These are phyloP conservation scores for Tethya wilhelma DNA, from an alignment of 37 sponge, comb jelly and placozoan species.

Conservation along the genomic window DNA sequence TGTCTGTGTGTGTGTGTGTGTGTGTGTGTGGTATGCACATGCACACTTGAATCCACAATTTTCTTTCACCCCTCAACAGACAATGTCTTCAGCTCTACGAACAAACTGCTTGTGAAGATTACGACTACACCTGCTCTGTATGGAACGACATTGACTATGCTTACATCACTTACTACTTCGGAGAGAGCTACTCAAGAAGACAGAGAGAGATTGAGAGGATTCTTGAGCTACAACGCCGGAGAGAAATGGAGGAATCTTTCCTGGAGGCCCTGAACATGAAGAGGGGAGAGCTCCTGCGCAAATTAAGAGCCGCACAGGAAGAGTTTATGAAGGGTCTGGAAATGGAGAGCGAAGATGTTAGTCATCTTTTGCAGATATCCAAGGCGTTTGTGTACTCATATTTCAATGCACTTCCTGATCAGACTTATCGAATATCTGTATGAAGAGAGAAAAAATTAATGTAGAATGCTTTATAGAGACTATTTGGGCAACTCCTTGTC, in stretches of 20 bases:
- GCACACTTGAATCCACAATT: background rate
- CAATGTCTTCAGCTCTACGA: constrained; percentile 2
- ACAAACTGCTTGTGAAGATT: background rate
- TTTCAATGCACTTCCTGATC: constrained; percentile 1
- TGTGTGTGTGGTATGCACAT: too few relatives aligned
- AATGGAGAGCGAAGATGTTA: background rate
- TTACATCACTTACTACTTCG: constrained; percentile 13
- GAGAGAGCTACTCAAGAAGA: background rate
- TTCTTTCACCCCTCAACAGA: too few relatives aligned
- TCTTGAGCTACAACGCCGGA: background rate
- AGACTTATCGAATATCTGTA: background rate
- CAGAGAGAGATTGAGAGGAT: background rate
- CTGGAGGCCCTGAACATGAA: constrained; percentile 13
- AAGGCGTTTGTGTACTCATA: constrained; percentile 28
- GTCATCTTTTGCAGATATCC: constrained; percentile 5
- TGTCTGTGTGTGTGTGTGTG: background rate
- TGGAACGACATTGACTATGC: constrained; percentile 16
- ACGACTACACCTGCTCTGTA: background rate
- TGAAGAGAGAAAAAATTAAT: too few relatives aligned
- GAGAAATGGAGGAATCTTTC: too few relatives aligned
- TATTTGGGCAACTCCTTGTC: background rate
- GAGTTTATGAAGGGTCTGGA: background rate
- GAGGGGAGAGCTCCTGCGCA: background rate
- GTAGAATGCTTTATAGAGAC: background rate
- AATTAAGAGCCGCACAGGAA: background rate